Conservation (phyloP, 2,888 invertebrate species). For the Chironomus riparius region DNA sequence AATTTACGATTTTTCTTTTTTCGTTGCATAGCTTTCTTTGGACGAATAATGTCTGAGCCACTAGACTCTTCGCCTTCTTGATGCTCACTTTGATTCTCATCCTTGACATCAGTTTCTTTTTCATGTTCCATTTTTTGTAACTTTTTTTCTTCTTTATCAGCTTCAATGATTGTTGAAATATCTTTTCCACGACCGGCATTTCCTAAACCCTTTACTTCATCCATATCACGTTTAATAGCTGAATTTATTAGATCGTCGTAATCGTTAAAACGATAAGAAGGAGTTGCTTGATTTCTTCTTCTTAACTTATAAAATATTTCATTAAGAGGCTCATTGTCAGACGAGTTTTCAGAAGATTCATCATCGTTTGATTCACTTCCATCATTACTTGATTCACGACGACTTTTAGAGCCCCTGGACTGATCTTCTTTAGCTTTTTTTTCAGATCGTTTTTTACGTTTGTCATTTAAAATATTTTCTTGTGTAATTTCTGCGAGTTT, state of each 20-base stretch:
- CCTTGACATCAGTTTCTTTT: constrained; percentile 29
- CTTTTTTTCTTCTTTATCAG: constrained; percentile 58
- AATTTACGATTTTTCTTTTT: constrained; percentile 64
- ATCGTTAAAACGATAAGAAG: constrained; percentile 81
- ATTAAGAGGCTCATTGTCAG: constrained; percentile 55
- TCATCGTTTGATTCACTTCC: constrained; percentile 29
- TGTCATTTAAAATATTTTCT: constrained; percentile 4
- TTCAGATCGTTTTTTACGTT: neutral
- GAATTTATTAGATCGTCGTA: constrained; percentile 93
- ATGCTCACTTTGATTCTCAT: constrained; percentile 29
- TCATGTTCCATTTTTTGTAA: constrained; percentile 32
- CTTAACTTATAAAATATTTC: constrained; percentile 58
- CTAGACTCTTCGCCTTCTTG: constrained; percentile 30
- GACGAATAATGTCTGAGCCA: constrained; percentile 33
- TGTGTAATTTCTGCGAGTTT: constrained; percentile 1
- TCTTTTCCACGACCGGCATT: constrained; percentile 83
- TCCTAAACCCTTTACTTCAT: constrained; percentile 57
- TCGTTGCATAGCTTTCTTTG: constrained; percentile 33
- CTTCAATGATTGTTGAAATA: constrained; percentile 79
- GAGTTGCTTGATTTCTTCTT: constrained; percentile 67
- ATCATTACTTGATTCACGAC: constrained; percentile 26
- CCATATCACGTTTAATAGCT: constrained; percentile 74
- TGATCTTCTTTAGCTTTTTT: constrained; percentile 17
- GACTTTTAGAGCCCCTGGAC: neutral
- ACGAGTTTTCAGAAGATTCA: constrained; percentile 30